A percentile compares a stretch with the other conserved stretches of the same genome.
These are phyloP conservation scores for Sebastes variabilis DNA, from an alignment of 2,797 vertebrate species.

Conservation along the genomic window DNA sequence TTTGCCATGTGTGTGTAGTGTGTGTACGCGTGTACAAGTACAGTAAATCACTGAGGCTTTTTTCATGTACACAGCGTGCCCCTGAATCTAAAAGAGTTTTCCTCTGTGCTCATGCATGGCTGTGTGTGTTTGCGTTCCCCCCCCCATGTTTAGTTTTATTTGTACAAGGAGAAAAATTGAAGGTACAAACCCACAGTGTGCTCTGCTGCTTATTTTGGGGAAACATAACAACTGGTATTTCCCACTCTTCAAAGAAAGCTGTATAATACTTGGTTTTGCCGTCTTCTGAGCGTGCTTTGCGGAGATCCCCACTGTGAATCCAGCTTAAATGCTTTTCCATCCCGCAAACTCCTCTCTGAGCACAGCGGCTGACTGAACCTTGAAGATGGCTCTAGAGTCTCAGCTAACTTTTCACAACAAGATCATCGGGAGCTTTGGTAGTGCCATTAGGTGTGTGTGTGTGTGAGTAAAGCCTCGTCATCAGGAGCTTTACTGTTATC, in stretches of 20 bases:
- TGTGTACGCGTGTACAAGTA: conserved; percentile 49
- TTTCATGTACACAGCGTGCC: conserved; percentile 36
- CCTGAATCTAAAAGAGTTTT: conserved; percentile 50
- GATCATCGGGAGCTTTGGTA: conserved; percentile 65
- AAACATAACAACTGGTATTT: conserved; percentile 81
- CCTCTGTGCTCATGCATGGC: conserved; percentile 51
- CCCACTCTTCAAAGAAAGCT: conserved; percentile 80
- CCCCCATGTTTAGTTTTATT: conserved; percentile 75
- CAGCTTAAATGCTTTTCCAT: conserved; percentile 80
- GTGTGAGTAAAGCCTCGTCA: conserved; percentile 19
- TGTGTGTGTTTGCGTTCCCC: conserved; percentile 60
- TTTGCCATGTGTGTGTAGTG: conserved; percentile 70
- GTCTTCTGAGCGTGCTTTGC: conserved; percentile 70
- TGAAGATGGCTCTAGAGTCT: conserved; percentile 71
- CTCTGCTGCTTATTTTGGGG: conserved; percentile 72
- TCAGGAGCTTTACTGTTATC: conserved; percentile 28
- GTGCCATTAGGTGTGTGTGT: conserved; percentile 40
- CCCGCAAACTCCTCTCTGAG: conserved; percentile 73
- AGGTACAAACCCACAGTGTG: conserved; percentile 73
- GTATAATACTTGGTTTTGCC: conserved; percentile 72
- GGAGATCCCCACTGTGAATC: conserved; percentile 79
- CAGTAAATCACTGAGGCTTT: conserved; percentile 70
- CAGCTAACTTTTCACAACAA: conserved; percentile 70
- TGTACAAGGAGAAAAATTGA: conserved; percentile 77
- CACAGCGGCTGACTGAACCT: conserved; percentile 62